These are phyloP conservation scores for Gallinago stenura DNA, from an alignment of 2,797 vertebrate species.

Conservation along the genomic window DNA sequence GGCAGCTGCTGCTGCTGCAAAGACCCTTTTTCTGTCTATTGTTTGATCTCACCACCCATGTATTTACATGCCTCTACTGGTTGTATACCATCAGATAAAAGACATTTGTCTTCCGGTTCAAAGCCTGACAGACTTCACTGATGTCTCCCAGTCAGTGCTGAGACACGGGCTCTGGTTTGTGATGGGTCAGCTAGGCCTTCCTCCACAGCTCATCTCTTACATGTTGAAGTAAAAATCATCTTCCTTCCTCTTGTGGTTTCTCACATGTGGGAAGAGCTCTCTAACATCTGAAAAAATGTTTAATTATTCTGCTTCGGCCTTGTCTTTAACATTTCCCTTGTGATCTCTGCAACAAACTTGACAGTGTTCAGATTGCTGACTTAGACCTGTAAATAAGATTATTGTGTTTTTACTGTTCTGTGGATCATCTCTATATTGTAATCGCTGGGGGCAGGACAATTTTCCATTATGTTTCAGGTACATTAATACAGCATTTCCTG, in stretches of 20 bases:
- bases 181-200: neutral
- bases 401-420: neutral
- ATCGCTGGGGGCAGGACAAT: neutral
- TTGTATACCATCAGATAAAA: neutral
- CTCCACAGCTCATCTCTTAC: neutral
- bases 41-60: neutral
- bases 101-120: neutral
- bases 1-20: neutral
- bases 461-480: neutral
- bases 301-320: neutral
- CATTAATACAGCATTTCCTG: neutral
- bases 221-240: neutral
- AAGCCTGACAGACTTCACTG: neutral
- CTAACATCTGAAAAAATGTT: neutral
- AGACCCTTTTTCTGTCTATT: neutral
- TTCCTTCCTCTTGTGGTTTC: neutral
- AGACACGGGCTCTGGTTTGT: neutral
- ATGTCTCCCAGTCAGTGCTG: neutral
- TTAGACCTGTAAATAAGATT: neutral
- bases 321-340: neutral
- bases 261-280: neutral
- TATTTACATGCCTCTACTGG: neutral
- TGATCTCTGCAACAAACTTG: neutral
- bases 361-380: neutral
- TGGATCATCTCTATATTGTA: neutral